Percentiles rank a stretch among this genome's conserved stretches.
These are phyloP conservation scores for Chrysemys picta DNA, from an alignment of 2,113 vertebrate species.

Conservation along the genomic window DNA sequence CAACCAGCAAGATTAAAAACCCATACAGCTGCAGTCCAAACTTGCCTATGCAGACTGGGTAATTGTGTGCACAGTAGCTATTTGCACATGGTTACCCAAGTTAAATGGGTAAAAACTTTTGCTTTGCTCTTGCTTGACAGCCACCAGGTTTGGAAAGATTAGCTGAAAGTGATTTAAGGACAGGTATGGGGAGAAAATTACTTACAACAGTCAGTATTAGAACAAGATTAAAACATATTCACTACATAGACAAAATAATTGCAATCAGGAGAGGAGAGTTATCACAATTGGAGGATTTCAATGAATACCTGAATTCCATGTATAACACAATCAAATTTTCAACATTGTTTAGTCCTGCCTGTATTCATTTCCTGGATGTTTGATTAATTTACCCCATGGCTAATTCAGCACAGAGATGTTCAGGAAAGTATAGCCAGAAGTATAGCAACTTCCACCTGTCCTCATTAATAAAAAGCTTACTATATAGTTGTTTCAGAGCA, in stretches of 20 bases:
- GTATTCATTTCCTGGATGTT: constrained; percentile 68
- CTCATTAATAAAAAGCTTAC: neutral
- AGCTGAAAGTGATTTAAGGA: constrained; percentile 30
- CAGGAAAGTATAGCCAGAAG: constrained; percentile 51
- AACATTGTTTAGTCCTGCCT: constrained; percentile 63
- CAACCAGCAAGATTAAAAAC: neutral
- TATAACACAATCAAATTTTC: constrained; percentile 77
- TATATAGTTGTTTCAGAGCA: neutral
- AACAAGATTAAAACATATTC: constrained; percentile 70
- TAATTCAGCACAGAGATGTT: constrained; percentile 75
- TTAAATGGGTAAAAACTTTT: neutral
- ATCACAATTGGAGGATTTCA: constrained; percentile 70
- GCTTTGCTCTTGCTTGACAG: neutral
- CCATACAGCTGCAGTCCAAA: neutral
- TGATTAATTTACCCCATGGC: constrained; percentile 77
- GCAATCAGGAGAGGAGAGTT: constrained; percentile 74
- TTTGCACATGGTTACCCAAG: neutral
- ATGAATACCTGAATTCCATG: constrained; percentile 72
- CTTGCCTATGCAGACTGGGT: neutral
- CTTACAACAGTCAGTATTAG: constrained; percentile 62
- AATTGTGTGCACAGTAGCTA: neutral
- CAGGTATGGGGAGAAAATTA: constrained; percentile 48
- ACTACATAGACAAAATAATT: constrained; percentile 72
- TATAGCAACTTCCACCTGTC: constrained; percentile 43
- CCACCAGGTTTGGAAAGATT: neutral